phyloP scores from a whole-genome alignment of 2,113 vertebrate species.

The Burhinus oedicnemus region DNA sequence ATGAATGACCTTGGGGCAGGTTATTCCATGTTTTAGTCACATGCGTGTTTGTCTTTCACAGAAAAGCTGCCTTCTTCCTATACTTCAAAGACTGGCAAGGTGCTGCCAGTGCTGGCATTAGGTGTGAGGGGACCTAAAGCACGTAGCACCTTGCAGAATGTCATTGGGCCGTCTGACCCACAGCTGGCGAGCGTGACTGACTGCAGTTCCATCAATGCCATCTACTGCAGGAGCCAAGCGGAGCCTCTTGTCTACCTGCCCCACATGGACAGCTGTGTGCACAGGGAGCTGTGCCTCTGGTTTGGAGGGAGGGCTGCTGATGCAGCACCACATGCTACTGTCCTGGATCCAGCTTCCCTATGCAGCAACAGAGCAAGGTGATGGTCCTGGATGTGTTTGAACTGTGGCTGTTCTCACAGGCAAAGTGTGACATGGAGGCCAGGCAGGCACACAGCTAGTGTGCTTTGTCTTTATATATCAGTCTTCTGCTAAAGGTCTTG shows the following conservation, averaged over 20 bases:
- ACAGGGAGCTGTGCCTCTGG: constrained; percentile 76
- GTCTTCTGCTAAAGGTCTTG: background rate
- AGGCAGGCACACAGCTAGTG: background rate
- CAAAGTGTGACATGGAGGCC: background rate
- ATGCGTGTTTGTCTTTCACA: background rate
- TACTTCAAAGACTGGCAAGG: background rate
- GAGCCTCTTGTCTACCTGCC: constrained; percentile 29
- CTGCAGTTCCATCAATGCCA: background rate
- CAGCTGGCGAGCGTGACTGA: background rate
- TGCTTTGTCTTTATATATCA: background rate
- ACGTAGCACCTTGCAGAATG: constrained; percentile 24
- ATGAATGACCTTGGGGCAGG: background rate
- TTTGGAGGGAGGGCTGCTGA: constrained; percentile 72
- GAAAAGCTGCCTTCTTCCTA: constrained; percentile 36
- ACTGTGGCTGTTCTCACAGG: background rate
- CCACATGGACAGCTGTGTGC: background rate
- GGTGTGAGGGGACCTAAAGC: constrained; percentile 70
- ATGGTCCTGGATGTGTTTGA: background rate
- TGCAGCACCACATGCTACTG: background rate
- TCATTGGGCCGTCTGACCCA: constrained; percentile 44
- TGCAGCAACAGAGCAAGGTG: background rate
- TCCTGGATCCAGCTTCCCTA: background rate
- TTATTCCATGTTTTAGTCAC: background rate
- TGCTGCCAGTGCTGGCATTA: constrained; percentile 53
- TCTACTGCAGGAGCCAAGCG: background rate